phyloP scores from a whole-genome alignment of 2,888 invertebrate species.

The Coelogynopora nodosa region DNA sequence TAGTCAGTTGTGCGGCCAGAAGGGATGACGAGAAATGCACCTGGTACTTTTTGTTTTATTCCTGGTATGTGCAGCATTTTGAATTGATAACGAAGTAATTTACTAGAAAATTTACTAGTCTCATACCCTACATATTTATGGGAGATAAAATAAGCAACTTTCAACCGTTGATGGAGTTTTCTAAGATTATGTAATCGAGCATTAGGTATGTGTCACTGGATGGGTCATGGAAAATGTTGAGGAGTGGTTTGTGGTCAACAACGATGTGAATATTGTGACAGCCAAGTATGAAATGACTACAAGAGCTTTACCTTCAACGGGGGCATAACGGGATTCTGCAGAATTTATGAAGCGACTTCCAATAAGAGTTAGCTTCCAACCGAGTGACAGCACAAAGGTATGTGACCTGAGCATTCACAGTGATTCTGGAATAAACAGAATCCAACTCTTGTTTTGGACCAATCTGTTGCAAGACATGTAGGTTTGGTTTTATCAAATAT shows the following conservation, averaged over 20 bases:
- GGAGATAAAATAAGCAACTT: neutral
- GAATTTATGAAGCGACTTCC: slow-evolving; percentile 24
- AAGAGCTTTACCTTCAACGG: slow-evolving; percentile 40
- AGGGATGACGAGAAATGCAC: slow-evolving; percentile 30
- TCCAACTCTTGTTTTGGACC: slow-evolving; percentile 48
- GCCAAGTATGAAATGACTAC: slow-evolving; percentile 45
- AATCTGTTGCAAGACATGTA: slow-evolving; percentile 52
- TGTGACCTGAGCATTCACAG: neutral
- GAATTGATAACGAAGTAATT: slow-evolving; percentile 49
- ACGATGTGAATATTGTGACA: slow-evolving; percentile 44
- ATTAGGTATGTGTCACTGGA: slow-evolving; percentile 46
- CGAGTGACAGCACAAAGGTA: neutral
- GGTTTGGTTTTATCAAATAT: slow-evolving; percentile 50
- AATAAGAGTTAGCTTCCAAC: slow-evolving; percentile 29
- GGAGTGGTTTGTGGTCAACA: slow-evolving; percentile 47
- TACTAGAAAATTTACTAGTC: no score
- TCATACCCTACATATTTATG: slow-evolving; percentile 41
- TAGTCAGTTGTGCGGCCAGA: neutral
- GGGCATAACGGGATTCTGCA: slow-evolving; percentile 31
- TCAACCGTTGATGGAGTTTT: slow-evolving; percentile 40
- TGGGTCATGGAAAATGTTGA: slow-evolving; percentile 45
- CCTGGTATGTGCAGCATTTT: slow-evolving; percentile 49
- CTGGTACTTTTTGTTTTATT: neutral
- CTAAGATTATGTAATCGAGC: slow-evolving; percentile 50
- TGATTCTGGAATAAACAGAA: slow-evolving; percentile 50